A percentile compares a stretch with the other conserved stretches of the same genome.
These are phyloP conservation scores for Scaptomyza montana DNA, from an alignment of 1,140 invertebrate species.

Conservation along the genomic window DNA sequence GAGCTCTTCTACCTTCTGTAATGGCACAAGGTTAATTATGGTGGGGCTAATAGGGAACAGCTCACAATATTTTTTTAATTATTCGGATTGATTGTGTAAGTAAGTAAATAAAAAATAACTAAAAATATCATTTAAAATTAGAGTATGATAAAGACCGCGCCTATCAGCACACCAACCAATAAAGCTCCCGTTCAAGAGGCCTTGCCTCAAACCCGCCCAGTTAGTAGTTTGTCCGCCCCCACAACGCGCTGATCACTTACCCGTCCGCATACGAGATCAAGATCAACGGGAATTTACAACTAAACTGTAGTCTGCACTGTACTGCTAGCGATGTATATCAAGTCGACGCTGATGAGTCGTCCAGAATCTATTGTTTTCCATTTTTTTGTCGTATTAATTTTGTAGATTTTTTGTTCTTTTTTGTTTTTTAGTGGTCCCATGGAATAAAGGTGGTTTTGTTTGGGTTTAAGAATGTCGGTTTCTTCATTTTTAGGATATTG, in stretches of 20 bases:
- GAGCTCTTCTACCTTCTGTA: conserved; percentile 84
- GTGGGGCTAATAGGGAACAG: conserved; percentile 12
- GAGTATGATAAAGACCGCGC: conserved; percentile 4
- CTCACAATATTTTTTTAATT: not conserved
- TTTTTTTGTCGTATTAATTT: not conserved
- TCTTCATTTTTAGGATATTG: not conserved
- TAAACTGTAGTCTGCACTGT: conserved; percentile 51
- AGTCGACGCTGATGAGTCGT: conserved; percentile 16
- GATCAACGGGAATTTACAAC: conserved; percentile 66
- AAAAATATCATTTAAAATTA: conserved; percentile 12
- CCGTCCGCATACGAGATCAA: conserved; percentile 63
- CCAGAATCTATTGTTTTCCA: conserved; percentile 6
- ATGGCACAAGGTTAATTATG: conserved; percentile 66
- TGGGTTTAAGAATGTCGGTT: not conserved
- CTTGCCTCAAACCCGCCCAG: not conserved
- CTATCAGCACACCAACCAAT: not conserved
- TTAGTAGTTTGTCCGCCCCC: conserved; percentile 38
- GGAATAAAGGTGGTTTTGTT: not conserved
- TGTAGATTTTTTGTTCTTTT: not conserved
- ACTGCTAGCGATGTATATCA: not conserved
- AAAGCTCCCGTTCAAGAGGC: not conserved
- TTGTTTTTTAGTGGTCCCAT: not conserved
- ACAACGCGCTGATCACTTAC: conserved; percentile 81
- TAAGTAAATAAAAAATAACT: conserved; percentile 17
- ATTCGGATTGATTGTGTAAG: conserved; percentile 5